Percentiles rank a stretch among this genome's conserved stretches.
These are phyloP conservation scores for Nesoenas mayeri DNA, from an alignment of 2,113 vertebrate species.

Conservation along the genomic window DNA sequence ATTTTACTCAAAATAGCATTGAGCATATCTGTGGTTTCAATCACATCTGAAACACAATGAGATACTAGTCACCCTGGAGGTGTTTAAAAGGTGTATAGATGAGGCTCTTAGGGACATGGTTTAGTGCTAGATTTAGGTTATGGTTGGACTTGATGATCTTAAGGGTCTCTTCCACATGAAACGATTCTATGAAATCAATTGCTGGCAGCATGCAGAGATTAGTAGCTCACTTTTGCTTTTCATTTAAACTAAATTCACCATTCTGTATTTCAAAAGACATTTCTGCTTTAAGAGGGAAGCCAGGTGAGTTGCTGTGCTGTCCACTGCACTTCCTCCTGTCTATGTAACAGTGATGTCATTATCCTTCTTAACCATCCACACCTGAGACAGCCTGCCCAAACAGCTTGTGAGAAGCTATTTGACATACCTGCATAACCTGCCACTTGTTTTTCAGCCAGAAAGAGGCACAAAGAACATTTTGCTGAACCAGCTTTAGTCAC, in stretches of 20 bases:
- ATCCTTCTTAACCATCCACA: not conserved
- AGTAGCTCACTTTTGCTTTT: not conserved
- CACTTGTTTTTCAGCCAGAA: not conserved
- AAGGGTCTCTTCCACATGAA: no score
- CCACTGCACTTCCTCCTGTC: accelerated
- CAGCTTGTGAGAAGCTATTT: accelerated
- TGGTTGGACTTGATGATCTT: no score
- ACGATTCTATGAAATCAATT: not conserved
- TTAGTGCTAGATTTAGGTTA: no score
- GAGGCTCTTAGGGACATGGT: no score
- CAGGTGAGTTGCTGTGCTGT: not conserved
- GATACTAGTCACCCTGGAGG: not conserved
- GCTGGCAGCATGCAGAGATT: not conserved
- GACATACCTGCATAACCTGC: not conserved
- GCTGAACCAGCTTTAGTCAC: not conserved
- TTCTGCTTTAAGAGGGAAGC: not conserved
- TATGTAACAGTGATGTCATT: not conserved
- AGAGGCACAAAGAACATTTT: not conserved
- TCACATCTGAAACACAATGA: not conserved
- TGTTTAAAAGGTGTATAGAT: no score
- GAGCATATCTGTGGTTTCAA: not conserved
- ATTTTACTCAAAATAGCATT: not conserved
- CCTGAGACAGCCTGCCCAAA: not conserved
- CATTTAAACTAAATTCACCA: not conserved
- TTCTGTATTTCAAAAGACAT: not conserved